Evolutionary conservation across 2,888 invertebrate genomes (phyloP).

Genomic region (Campaea margaritaria): DNA sequence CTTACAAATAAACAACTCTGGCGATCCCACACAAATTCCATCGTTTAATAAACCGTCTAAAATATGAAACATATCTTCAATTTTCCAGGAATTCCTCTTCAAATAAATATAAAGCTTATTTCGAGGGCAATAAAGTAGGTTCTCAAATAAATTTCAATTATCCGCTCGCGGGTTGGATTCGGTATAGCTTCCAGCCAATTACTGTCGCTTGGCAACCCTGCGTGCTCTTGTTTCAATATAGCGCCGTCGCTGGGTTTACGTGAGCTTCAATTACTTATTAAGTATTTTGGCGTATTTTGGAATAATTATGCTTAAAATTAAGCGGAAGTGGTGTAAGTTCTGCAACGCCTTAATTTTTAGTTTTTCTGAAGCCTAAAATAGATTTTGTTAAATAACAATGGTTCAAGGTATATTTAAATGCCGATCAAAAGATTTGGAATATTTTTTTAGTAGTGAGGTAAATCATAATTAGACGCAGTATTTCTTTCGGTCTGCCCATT

Average conservation of each 20-base stretch:
- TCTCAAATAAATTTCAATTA: conserved; percentile 26
- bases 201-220: conserved; percentile 64
- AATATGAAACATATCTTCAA: conserved; percentile 32
- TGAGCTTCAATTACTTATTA: not conserved
- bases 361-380: too few species aligned
- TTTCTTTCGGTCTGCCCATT: too few species aligned
- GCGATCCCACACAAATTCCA: conserved; percentile 32
- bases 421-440: too few species aligned
- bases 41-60: conserved; percentile 41
- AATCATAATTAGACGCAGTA: too few species aligned
- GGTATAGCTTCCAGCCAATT: conserved; percentile 49
- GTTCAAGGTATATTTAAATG: too few species aligned
- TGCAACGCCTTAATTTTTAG: too few species aligned
- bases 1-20: conserved; percentile 15
- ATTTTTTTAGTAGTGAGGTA: too few species aligned
- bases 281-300: not conserved
- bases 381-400: too few species aligned
- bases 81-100: conserved; percentile 13
- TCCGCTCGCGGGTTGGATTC: conserved; percentile 14
- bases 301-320: not conserved
- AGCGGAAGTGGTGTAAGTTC: not conserved
- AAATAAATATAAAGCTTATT: conserved; percentile 25
- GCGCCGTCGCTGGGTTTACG: not conserved
- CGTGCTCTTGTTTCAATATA: conserved; percentile 32
- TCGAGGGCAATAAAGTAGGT: conserved; percentile 22